Percentiles rank a stretch among this genome's conserved stretches.
Conservation (phyloP, 1,140 invertebrate species). For the Triops cancriformis region DNA sequence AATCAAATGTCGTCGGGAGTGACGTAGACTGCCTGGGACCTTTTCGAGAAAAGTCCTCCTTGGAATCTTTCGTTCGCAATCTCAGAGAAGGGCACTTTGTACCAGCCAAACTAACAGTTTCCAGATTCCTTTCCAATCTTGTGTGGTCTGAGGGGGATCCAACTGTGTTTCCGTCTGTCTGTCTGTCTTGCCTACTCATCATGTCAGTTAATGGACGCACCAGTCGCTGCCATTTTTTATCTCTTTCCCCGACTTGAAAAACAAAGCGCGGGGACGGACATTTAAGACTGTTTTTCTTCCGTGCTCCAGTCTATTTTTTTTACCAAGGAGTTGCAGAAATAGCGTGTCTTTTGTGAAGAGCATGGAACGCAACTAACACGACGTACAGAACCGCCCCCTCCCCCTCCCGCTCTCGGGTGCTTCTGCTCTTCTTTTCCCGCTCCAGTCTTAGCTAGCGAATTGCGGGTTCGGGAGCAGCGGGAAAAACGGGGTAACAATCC, state of each 20-base stretch:
- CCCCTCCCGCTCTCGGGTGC: neutral
- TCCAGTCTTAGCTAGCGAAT: neutral
- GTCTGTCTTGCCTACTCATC: neutral
- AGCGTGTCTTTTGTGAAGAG: neutral
- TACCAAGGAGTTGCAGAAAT: neutral
- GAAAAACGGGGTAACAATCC: neutral
- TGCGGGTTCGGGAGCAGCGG: neutral
- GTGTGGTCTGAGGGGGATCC: neutral
- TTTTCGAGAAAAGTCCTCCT: neutral
- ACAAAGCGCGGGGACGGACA: neutral
- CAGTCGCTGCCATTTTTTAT: neutral
- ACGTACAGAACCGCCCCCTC: neutral
- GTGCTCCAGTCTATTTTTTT: neutral
- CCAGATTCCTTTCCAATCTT: conserved; percentile 6
- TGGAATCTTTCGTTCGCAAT: neutral
- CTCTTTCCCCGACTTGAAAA: neutral
- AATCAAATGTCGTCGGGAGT: too few species aligned
- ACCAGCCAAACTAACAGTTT: neutral
- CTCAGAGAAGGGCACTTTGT: neutral
- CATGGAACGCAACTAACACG: neutral
- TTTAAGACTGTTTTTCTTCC: neutral
- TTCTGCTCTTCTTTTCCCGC: neutral
- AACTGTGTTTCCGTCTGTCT: conserved; percentile 8
- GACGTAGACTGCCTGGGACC: neutral
- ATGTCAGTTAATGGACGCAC: conserved; percentile 13